Conservation (phyloP, 1,140 invertebrate species). For the Lethocerus indicus region DNA sequence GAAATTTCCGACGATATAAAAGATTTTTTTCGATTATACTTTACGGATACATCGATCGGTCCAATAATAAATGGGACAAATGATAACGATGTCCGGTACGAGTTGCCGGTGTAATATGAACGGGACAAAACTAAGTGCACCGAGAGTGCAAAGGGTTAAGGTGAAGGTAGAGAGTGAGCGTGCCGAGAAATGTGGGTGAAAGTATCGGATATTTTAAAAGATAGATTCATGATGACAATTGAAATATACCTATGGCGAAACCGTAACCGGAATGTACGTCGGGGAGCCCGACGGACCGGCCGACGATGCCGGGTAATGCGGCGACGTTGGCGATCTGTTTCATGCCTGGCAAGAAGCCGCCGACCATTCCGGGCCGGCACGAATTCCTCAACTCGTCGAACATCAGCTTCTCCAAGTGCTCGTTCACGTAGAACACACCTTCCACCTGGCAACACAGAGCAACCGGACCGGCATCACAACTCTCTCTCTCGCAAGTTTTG, state of each 20-base stretch:
- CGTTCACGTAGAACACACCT: slow-evolving; percentile 96
- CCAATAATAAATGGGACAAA: too few species aligned
- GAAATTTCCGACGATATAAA: too few species aligned
- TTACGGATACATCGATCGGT: too few species aligned
- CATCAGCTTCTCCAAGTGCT: slow-evolving; percentile 85
- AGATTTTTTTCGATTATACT: too few species aligned
- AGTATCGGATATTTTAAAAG: background rate
- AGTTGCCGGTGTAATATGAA: too few species aligned
- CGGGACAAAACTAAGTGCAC: too few species aligned
- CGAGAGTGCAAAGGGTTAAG: too few species aligned
- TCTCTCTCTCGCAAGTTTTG: too few species aligned
- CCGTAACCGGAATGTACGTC: slow-evolving; percentile 99
- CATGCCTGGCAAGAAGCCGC: slow-evolving; percentile 95
- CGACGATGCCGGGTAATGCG: slow-evolving; percentile 93
- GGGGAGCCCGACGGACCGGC: slow-evolving; percentile 74
- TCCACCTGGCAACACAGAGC: slow-evolving; percentile 54
- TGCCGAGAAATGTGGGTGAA: too few species aligned
- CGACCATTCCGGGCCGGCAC: slow-evolving; percentile 69
- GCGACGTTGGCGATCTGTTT: slow-evolving; percentile 99
- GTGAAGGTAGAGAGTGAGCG: too few species aligned
- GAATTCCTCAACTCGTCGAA: slow-evolving; percentile 90
- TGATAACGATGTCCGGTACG: too few species aligned
- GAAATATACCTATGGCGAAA: slow-evolving; percentile 76
- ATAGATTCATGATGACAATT: background rate
- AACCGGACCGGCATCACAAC: too few species aligned